Percentiles rank a stretch among this genome's conserved stretches.
Conservation (phyloP, 2,797 vertebrate genomes). For the Peromyscus eremicus region DNA sequence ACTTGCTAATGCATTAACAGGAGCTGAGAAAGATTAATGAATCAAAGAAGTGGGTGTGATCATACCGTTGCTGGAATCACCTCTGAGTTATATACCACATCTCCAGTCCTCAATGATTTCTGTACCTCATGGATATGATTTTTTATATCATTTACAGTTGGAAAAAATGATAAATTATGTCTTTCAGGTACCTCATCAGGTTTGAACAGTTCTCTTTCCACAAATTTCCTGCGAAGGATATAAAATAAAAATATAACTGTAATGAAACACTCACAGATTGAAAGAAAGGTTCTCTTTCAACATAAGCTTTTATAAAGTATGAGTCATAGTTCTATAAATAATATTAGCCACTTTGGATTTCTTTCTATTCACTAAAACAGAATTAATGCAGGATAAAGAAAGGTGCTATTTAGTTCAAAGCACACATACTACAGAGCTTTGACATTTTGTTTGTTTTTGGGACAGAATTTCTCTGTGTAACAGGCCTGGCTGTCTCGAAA, state of each 20-base stretch:
- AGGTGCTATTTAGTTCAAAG: constrained; percentile 53
- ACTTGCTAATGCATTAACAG: background rate
- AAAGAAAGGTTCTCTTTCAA: constrained; percentile 60
- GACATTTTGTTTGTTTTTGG: background rate
- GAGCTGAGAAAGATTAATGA: constrained; percentile 61
- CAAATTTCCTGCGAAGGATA: constrained; percentile 90
- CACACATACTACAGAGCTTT: background rate
- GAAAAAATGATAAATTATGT: constrained; percentile 94
- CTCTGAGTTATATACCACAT: constrained; percentile 84
- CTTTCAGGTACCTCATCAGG: constrained; percentile 92
- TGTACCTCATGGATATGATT: constrained; percentile 94
- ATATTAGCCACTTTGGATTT: constrained; percentile 47
- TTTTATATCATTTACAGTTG: constrained; percentile 94
- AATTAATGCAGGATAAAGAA: constrained; percentile 54
- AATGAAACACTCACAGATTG: constrained; percentile 55
- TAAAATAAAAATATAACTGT: constrained; percentile 73
- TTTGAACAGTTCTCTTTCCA: constrained; percentile 93
- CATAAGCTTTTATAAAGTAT: constrained; percentile 59
- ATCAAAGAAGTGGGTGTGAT: constrained; percentile 63
- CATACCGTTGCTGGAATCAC: constrained; percentile 87
- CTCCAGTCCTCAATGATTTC: constrained; percentile 88
- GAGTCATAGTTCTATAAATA: background rate
- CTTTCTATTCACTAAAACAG: constrained; percentile 1
- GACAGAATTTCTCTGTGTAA: background rate
- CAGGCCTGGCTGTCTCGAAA: background rate